These are phyloP conservation scores for Steromphala cineraria DNA, from an alignment of 2,888 invertebrate genomes.

Conservation along the genomic window DNA sequence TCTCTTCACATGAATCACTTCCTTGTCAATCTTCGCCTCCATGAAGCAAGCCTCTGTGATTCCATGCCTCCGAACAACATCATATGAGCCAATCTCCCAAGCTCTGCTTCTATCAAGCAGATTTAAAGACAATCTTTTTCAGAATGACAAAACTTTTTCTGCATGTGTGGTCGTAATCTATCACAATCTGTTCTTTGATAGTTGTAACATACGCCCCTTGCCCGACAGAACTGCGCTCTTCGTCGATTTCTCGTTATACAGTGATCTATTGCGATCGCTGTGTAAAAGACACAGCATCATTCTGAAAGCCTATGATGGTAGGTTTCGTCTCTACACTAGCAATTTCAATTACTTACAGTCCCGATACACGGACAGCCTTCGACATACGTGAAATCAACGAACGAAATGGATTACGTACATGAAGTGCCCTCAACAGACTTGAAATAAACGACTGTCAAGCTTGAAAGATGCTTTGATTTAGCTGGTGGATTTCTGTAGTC, in stretches of 20 bases:
- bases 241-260: background rate
- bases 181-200: background rate
- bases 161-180: slow-evolving; percentile 6
- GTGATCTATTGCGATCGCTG: background rate
- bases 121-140: no score
- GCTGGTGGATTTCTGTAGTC: background rate
- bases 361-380: no score
- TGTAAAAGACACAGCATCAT: background rate
- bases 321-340: background rate
- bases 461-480: background rate
- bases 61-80: no score
- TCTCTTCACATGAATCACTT: no score
- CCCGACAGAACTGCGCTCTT: background rate
- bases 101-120: no score
- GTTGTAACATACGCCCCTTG: background rate
- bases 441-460: background rate
- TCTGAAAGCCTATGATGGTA: background rate
- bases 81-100: no score
- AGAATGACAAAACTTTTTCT: background rate
- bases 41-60: no score
- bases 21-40: no score
- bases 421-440: background rate
- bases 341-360: slow-evolving; percentile 1
- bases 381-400: background rate
- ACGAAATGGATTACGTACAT: background rate